A percentile compares a stretch with the other conserved stretches of the same genome.
These are phyloP conservation scores for Epizoanthus scotinus DNA, from an alignment of 92 coral and sea anemone species.

Conservation along the genomic window DNA sequence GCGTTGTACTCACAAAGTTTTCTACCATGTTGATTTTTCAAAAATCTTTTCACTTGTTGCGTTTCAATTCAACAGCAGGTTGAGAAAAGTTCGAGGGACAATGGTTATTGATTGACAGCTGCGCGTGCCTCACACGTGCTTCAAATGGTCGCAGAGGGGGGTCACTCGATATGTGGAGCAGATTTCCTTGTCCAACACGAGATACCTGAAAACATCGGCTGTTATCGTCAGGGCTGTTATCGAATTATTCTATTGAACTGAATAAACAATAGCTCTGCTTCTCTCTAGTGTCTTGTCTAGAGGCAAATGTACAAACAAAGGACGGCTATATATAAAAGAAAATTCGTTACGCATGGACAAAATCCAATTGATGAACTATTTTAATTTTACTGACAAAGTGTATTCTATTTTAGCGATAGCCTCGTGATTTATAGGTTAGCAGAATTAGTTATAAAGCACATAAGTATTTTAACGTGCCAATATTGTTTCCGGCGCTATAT, in stretches of 20 bases:
- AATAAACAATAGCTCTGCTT: neutral
- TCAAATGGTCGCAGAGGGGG: neutral
- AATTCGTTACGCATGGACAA: neutral
- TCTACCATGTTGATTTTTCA: neutral
- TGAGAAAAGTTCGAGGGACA: neutral
- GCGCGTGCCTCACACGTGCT: constrained; percentile 15
- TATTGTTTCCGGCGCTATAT: no score
- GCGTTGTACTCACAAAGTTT: neutral
- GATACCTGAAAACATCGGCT: neutral
- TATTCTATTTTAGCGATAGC: no score
- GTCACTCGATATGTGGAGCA: neutral
- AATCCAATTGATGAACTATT: neutral
- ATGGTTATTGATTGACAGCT: constrained; percentile 12
- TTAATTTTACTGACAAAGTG: neutral
- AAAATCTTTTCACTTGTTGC: neutral
- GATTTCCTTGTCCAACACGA: neutral
- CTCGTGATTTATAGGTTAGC: no score
- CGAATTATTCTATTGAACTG: neutral
- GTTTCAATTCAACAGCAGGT: neutral
- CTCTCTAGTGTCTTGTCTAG: neutral
- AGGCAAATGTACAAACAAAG: constrained; percentile 7
- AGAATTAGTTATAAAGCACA: no score
- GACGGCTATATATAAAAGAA: neutral
- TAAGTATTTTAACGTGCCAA: no score
- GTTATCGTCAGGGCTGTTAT: no score